phyloP scores from a whole-genome alignment of 2,797 vertebrate species.

The Coreius guichenoti region DNA sequence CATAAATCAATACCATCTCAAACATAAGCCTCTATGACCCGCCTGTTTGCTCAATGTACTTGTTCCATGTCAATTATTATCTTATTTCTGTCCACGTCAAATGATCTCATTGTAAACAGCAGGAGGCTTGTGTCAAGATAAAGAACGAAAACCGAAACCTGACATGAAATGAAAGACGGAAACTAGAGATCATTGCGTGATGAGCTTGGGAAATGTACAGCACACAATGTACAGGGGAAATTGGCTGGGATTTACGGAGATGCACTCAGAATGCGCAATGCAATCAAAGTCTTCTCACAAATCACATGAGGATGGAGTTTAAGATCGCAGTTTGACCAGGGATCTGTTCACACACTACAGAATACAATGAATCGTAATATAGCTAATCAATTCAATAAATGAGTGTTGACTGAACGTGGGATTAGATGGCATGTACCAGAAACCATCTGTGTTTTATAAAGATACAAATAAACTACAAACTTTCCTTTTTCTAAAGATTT shows the following conservation, averaged over 20 bases:
- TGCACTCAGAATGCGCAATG: not conserved
- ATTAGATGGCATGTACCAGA: not conserved
- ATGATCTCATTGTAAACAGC: not conserved
- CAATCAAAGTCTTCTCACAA: conserved; percentile 2
- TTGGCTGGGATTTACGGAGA: not conserved
- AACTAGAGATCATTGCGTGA: not conserved
- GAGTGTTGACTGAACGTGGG: not conserved
- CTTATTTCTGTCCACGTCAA: not conserved
- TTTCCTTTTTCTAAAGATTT: not conserved
- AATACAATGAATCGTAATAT: not conserved
- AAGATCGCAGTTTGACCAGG: not conserved
- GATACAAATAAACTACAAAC: not conserved
- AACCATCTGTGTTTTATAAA: not conserved
- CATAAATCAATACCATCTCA: not conserved
- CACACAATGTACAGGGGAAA: not conserved
- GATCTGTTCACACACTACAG: not conserved
- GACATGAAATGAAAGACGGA: not conserved
- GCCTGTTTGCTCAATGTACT: not conserved
- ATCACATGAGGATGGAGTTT: not conserved
- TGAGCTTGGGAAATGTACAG: not conserved
- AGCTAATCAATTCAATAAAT: not conserved
- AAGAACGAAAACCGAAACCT: not conserved
- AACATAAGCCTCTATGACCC: not conserved
- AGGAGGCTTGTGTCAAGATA: not conserved
- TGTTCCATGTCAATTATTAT: conserved; percentile 1